phyloP scores from a whole-genome alignment of 2,797 vertebrate genomes.

The Uromys caudimaculatus region DNA sequence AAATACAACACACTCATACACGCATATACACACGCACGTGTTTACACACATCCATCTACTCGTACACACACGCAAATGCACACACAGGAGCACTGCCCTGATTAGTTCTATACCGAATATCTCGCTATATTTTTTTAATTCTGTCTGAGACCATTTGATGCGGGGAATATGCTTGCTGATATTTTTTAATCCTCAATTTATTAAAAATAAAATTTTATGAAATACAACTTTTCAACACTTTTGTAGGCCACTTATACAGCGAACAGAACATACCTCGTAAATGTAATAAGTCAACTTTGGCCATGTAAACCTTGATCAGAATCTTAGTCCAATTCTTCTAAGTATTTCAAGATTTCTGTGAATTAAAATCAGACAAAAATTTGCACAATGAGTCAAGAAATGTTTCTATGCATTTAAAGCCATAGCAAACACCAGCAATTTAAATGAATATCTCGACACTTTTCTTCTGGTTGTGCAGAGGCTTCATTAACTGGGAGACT shows the following conservation, averaged over 20 bases:
- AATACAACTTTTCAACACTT: constrained; percentile 48
- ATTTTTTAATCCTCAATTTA: constrained; percentile 55
- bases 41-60: too few relatives aligned
- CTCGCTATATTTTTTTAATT: neutral
- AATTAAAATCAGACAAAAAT: constrained; percentile 42
- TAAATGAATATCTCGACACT: neutral
- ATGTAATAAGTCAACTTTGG: constrained; percentile 49
- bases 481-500: neutral
- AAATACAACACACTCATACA: too few relatives aligned
- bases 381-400: neutral
- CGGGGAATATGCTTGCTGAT: neutral
- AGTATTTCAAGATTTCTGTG: constrained; percentile 44
- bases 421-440: neutral
- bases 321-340: constrained; percentile 57
- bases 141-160: neutral
- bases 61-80: neutral
- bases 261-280: constrained; percentile 62
- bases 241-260: constrained; percentile 60
- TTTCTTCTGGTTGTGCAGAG: neutral
- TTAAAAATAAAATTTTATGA: constrained; percentile 55
- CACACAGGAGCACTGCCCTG: neutral
- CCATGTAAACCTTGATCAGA: constrained; percentile 62
- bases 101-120: neutral
- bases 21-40: too few relatives aligned
- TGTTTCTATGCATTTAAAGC: neutral